These are phyloP conservation scores for Hypotaenidia okinawae DNA, from an alignment of 2,797 vertebrate genomes.

Conservation along the genomic window DNA sequence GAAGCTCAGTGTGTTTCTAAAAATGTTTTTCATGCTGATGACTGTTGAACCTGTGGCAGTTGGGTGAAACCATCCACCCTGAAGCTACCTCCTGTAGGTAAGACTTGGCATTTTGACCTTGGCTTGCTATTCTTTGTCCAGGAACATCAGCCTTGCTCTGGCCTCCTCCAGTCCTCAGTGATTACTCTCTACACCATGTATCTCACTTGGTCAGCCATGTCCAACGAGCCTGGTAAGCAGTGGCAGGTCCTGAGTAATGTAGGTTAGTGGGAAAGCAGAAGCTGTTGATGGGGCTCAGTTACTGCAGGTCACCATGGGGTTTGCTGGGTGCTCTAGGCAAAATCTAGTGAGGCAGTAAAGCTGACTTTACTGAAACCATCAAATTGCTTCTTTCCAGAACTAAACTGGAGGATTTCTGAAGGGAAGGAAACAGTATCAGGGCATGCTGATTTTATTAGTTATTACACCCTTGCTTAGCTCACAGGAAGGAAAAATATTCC, in stretches of 20 bases:
- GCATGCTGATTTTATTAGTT: neutral
- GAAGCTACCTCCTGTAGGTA: neutral
- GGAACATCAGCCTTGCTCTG: slow-evolving; percentile 87
- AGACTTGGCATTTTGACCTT: neutral
- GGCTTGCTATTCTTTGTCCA: slow-evolving; percentile 49
- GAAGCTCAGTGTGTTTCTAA: neutral
- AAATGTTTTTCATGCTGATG: neutral
- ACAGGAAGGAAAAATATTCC: neutral
- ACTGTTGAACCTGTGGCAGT: neutral
- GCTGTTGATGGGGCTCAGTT: neutral
- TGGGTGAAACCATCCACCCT: neutral
- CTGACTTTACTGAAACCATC: neutral
- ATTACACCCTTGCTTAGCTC: neutral
- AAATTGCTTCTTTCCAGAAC: neutral
- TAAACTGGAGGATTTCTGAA: neutral
- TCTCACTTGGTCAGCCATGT: slow-evolving; percentile 96
- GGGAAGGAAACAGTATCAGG: neutral
- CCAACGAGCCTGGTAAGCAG: slow-evolving; percentile 90
- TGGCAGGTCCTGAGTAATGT: neutral
- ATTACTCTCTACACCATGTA: slow-evolving; percentile 94
- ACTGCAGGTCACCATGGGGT: neutral
- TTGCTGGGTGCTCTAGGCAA: neutral
- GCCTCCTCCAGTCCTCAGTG: slow-evolving; percentile 92
- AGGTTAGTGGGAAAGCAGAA: neutral
- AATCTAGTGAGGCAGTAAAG: neutral